phyloP scores from a whole-genome alignment of 2,797 vertebrate species.

The Leptoclinus maculatus region DNA sequence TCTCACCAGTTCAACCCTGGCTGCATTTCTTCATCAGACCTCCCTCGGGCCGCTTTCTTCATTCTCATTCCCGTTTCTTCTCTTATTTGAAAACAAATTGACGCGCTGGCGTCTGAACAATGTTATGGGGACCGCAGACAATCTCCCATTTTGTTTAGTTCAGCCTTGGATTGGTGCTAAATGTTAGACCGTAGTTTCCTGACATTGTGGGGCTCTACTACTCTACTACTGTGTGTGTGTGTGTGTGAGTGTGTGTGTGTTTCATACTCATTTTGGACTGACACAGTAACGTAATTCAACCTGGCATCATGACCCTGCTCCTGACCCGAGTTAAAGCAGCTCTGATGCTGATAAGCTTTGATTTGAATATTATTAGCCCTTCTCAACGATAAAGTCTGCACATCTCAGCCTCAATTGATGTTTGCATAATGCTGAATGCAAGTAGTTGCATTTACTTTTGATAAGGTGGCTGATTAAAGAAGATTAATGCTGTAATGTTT shows the following conservation, averaged over 20 bases:
- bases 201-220: slow-evolving; percentile 59
- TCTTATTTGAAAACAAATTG: slow-evolving; percentile 53
- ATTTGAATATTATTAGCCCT: not conserved
- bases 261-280: slow-evolving; percentile 1
- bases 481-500: not conserved
- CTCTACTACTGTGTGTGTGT: not conserved
- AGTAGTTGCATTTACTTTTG: not conserved
- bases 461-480: not conserved
- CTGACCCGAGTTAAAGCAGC: not conserved
- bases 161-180: slow-evolving; percentile 15
- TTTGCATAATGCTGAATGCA: not conserved
- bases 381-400: not conserved
- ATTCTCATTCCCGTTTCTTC: slow-evolving; percentile 36
- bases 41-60: slow-evolving; percentile 48
- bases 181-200: slow-evolving; percentile 55
- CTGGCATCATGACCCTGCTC: slow-evolving; percentile 5
- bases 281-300: not conserved
- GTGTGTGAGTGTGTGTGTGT: slow-evolving; percentile 3
- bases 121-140: slow-evolving; percentile 29
- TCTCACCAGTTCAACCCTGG: slow-evolving; percentile 38
- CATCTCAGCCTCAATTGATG: not conserved
- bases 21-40: slow-evolving; percentile 48
- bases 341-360: not conserved
- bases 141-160: slow-evolving; percentile 19
- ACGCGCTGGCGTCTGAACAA: slow-evolving; percentile 40